These are phyloP conservation scores for Podargus strigoides DNA, from an alignment of 2,797 vertebrate species.

Conservation along the genomic window DNA sequence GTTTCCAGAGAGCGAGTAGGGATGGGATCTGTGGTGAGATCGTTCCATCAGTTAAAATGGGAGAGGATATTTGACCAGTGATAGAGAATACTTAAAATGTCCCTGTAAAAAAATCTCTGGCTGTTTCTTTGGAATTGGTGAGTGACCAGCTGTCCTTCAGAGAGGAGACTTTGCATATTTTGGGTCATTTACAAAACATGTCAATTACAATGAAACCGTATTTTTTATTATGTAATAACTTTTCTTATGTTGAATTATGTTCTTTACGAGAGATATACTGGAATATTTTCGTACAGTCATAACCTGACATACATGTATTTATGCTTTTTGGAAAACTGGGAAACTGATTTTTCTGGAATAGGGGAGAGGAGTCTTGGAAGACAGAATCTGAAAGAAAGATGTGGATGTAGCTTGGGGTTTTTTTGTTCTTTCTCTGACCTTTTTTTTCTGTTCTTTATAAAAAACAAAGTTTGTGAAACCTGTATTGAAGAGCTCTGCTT, in stretches of 20 bases:
- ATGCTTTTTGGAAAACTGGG: not conserved
- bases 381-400: not conserved
- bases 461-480: not conserved
- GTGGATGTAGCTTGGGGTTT: not conserved
- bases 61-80: not conserved
- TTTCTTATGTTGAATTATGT: not conserved
- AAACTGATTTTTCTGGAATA: constrained; percentile 5
- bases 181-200: not conserved
- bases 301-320: not conserved
- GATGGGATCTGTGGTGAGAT: not conserved
- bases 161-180: not conserved
- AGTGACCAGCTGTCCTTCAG: not conserved
- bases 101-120: not conserved
- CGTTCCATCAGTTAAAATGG: not conserved
- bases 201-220: not conserved
- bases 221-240: not conserved
- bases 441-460: not conserved
- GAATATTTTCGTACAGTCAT: not conserved
- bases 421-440: not conserved
- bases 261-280: not conserved
- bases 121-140: not conserved
- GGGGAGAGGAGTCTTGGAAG: not conserved
- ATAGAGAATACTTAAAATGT: not conserved
- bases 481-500: not conserved
- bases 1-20: not conserved